These are phyloP conservation scores for Gadus chalcogrammus DNA, from an alignment of 2,113 vertebrate genomes.

Conservation along the genomic window DNA sequence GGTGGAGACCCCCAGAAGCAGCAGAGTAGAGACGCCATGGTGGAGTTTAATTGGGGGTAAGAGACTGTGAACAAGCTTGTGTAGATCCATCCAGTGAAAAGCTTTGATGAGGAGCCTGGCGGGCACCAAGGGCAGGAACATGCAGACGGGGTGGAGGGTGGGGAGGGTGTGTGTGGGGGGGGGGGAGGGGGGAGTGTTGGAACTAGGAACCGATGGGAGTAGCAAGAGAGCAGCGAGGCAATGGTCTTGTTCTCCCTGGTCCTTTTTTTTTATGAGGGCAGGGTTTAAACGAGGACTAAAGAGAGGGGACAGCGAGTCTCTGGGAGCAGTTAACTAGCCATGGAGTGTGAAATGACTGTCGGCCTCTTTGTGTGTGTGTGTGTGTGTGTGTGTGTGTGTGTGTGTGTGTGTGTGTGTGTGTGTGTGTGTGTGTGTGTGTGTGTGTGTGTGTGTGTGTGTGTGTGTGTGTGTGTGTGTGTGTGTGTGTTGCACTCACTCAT, in stretches of 20 bases:
- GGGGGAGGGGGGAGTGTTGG: background rate
- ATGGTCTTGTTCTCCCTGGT: conserved; percentile 42
- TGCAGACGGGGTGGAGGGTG: conserved; percentile 37
- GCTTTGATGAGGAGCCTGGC: conserved; percentile 53
- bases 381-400: too few species aligned
- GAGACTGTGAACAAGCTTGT: conserved; percentile 37
- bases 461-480: too few species aligned
- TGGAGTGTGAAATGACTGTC: conserved; percentile 56
- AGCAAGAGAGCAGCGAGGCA: background rate
- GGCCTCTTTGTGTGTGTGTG: conserved; percentile 19
- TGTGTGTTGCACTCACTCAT: conserved; percentile 19
- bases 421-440: too few species aligned
- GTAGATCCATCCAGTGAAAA: conserved; percentile 24
- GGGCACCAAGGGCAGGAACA: conserved; percentile 23
- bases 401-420: too few species aligned
- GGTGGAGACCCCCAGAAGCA: conserved; percentile 11
- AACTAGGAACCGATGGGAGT: conserved; percentile 13
- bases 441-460: too few species aligned
- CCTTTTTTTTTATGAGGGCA: conserved; percentile 35
- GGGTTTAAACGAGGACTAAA: conserved; percentile 29
- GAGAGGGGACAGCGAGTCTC: conserved; percentile 23
- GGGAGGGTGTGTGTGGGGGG: too few species aligned
- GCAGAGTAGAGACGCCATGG: conserved; percentile 25
- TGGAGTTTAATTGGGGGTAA: conserved; percentile 44
- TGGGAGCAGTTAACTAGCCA: conserved; percentile 49